Conservation (phyloP, 2,113 vertebrate species). For the Coptodon bakossiorum region DNA sequence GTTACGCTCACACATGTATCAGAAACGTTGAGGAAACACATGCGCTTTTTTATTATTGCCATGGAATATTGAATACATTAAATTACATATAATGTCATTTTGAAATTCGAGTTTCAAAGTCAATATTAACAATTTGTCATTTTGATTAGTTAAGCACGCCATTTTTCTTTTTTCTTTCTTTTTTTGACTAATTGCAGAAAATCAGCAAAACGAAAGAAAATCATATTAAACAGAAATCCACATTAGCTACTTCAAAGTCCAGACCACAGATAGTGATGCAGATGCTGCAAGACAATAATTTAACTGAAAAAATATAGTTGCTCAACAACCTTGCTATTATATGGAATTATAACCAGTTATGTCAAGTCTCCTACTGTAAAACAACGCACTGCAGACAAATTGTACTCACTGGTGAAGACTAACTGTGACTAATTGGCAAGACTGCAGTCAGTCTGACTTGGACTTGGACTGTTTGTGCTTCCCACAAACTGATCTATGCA, state of each 20-base stretch:
- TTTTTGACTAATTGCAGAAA: neutral
- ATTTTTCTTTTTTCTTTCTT: neutral
- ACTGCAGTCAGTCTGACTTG: neutral
- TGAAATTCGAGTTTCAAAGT: neutral
- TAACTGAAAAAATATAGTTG: neutral
- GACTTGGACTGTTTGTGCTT: neutral
- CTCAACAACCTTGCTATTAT: neutral
- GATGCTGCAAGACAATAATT: neutral
- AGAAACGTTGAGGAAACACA: neutral
- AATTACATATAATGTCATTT: neutral
- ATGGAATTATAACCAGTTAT: neutral
- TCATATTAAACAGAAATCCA: neutral
- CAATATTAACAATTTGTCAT: neutral
- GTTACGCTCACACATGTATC: neutral
- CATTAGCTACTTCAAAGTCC: neutral
- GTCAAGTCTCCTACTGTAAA: neutral
- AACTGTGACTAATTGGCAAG: neutral
- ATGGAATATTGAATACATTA: neutral
- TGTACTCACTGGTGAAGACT: neutral
- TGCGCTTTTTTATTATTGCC: neutral
- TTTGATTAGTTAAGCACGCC: neutral
- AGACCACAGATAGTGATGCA: neutral
- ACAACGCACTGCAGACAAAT: neutral
- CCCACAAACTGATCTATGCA: neutral
- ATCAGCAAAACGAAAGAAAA: neutral